Evolutionary conservation across 2,113 vertebrate genomes (phyloP).

Genomic region (Illadopsis cleaveri): DNA sequence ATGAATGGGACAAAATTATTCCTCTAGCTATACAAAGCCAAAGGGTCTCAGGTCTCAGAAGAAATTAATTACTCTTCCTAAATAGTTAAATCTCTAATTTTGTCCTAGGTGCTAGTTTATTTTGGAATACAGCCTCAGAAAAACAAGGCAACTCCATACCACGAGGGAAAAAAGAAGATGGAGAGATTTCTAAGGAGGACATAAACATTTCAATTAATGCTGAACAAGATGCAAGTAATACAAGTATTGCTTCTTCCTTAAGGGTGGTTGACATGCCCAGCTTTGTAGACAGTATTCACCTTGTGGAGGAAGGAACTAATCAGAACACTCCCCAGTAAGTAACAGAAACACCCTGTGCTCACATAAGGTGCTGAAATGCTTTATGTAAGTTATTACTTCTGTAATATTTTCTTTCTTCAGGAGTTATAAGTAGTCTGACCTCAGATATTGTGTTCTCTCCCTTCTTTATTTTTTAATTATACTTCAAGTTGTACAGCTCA

Average conservation of each 20-base stretch:
- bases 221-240: slow-evolving; percentile 70
- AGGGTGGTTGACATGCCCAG: slow-evolving; percentile 78
- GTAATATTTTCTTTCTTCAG: neutral
- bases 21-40: neutral
- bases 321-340: slow-evolving; percentile 67
- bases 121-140: slow-evolving; percentile 77
- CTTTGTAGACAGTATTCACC: slow-evolving; percentile 73
- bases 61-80: neutral
- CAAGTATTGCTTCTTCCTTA: slow-evolving; percentile 73
- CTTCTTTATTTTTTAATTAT: neutral
- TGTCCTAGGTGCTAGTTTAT: slow-evolving; percentile 88
- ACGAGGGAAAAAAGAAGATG: slow-evolving; percentile 69
- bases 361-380: neutral
- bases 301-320: slow-evolving; percentile 64
- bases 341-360: neutral
- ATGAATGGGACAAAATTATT: neutral
- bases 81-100: neutral
- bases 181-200: slow-evolving; percentile 75
- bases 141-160: slow-evolving; percentile 14
- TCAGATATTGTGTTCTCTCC: neutral
- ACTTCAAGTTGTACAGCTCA: neutral
- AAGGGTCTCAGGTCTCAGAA: neutral
- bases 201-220: slow-evolving; percentile 74
- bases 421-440: neutral
- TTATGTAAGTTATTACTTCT: neutral